These are phyloP conservation scores for Scaptomyza montana DNA, from an alignment of 1,140 invertebrate species.

Conservation along the genomic window DNA sequence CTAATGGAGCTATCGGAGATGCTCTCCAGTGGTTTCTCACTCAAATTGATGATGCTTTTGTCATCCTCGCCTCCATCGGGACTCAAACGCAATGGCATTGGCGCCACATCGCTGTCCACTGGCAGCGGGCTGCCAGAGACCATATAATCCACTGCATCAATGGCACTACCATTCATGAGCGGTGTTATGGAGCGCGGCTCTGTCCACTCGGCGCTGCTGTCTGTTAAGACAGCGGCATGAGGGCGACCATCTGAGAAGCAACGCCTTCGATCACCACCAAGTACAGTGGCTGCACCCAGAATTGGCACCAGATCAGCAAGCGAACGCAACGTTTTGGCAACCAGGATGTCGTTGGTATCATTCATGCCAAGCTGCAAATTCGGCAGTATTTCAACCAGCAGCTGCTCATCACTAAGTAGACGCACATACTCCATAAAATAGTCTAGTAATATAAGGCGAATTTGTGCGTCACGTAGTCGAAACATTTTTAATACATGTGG, in stretches of 20 bases:
- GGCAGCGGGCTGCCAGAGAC: conserved; percentile 74
- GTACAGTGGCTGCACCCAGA: conserved; percentile 89
- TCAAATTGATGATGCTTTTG: conserved; percentile 83
- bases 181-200: conserved; percentile 82
- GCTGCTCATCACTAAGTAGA: conserved; percentile 88
- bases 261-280: conserved; percentile 91
- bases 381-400: conserved; percentile 88
- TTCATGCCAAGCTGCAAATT: conserved; percentile 92
- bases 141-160: conserved; percentile 68
- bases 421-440: conserved; percentile 89
- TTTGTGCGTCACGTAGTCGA: conserved; percentile 90
- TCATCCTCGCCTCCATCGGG: conserved; percentile 92
- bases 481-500: conserved; percentile 91
- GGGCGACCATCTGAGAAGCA: conserved; percentile 93
- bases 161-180: conserved; percentile 60
- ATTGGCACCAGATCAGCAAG: conserved; percentile 92
- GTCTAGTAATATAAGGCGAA: conserved; percentile 88
- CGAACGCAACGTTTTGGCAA: conserved; percentile 90
- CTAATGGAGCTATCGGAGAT: neutral
- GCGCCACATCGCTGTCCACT: conserved; percentile 43
- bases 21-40: conserved; percentile 49
- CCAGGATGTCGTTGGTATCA: conserved; percentile 91
- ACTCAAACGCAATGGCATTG: conserved; percentile 89
- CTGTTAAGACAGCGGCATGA: conserved; percentile 64
- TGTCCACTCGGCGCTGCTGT: conserved; percentile 44